Evolutionary conservation across 2,888 invertebrate species (phyloP).

Genomic region (Leptinotarsa rubiginosa): DNA sequence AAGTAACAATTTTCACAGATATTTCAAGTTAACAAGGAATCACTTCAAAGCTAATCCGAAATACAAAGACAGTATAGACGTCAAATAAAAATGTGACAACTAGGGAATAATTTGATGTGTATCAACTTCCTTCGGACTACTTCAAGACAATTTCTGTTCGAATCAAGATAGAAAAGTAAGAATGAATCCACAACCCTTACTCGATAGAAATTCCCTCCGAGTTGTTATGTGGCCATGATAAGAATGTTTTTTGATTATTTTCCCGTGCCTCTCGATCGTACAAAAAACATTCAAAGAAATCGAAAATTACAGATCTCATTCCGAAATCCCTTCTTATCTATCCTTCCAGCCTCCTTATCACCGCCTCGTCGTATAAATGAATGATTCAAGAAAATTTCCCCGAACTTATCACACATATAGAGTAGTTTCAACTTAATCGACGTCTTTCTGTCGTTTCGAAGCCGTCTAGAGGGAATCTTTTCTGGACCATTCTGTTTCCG

Average conservation of each 20-base stretch:
- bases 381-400: constrained; percentile 54
- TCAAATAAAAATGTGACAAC: too few species aligned
- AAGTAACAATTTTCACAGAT: too few species aligned
- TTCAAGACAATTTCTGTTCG: not conserved
- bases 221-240: constrained; percentile 2
- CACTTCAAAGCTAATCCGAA: too few species aligned
- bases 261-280: constrained; percentile 15
- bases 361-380: constrained; percentile 53
- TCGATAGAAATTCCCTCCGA: not conserved
- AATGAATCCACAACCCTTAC: not conserved
- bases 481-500: constrained; percentile 50
- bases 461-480: constrained; percentile 32
- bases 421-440: constrained; percentile 51
- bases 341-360: constrained; percentile 46
- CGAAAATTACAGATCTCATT: constrained; percentile 38
- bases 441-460: constrained; percentile 35
- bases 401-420: constrained; percentile 51
- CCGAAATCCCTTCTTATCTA: constrained; percentile 42
- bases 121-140: too few species aligned
- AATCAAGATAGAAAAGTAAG: not conserved
- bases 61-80: too few species aligned
- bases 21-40: too few species aligned
- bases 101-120: too few species aligned
- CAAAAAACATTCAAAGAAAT: constrained; percentile 31
- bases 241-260: constrained; percentile 10